Evolutionary conservation across 2,888 invertebrate species (phyloP).

Genomic region (Synergus laeviventris): DNA sequence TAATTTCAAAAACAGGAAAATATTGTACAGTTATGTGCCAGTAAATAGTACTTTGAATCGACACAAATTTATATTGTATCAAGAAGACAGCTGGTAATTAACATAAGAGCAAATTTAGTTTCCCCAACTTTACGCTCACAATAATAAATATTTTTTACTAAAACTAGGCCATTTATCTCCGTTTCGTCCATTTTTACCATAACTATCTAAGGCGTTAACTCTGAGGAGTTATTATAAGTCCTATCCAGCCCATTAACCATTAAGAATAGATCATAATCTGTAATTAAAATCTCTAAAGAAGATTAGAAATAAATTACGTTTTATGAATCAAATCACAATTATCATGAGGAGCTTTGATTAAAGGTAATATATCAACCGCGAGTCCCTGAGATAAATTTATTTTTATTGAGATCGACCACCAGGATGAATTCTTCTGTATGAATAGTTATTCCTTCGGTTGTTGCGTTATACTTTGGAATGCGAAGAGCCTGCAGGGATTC

Average conservation of each 20-base stretch:
- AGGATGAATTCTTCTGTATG: neutral
- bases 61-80: neutral
- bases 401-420: conserved; percentile 4
- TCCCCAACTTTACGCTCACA: no score
- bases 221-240: neutral
- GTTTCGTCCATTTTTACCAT: no score
- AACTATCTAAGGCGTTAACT: no score
- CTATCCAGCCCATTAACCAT: neutral
- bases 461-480: conserved; percentile 39
- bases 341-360: conserved; percentile 18
- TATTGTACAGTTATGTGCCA: neutral
- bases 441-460: conserved; percentile 26
- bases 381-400: conserved; percentile 19
- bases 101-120: no score
- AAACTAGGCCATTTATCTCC: no score
- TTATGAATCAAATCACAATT: conserved; percentile 3
- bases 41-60: neutral
- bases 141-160: no score
- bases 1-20: neutral
- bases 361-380: conserved; percentile 16
- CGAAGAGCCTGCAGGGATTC: conserved; percentile 15
- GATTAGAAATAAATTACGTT: neutral
- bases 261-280: neutral
- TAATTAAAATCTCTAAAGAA: neutral
- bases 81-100: no score